Evolutionary conservation across 2,888 invertebrate species (phyloP).

Genomic region (Agonum fuliginosum): DNA sequence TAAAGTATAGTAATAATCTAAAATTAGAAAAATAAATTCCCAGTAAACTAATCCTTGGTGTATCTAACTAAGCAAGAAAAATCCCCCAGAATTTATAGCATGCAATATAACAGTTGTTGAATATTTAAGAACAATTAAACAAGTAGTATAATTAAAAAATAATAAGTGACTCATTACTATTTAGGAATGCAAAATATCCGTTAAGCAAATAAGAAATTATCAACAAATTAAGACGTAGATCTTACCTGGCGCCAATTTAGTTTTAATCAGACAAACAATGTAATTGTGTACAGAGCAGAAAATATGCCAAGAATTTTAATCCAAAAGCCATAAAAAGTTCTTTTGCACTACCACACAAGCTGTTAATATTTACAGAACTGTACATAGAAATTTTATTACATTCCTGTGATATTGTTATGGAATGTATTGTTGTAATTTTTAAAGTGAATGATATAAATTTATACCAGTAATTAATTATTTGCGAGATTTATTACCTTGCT

Average conservation of each 20-base stretch:
- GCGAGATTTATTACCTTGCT: no score
- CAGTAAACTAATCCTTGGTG: no score
- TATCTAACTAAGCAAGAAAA: neutral
- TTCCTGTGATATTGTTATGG: neutral
- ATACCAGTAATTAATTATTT: no score
- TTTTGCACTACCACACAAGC: neutral
- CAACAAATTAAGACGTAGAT: neutral
- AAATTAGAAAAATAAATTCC: no score
- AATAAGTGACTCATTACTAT: neutral
- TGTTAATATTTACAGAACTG: neutral
- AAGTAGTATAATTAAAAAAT: constrained; percentile 10
- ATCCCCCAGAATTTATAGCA: neutral
- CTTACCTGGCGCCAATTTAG: neutral
- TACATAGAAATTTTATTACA: neutral
- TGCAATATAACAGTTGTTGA: neutral
- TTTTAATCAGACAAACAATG: neutral
- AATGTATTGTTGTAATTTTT: neutral
- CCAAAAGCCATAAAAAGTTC: neutral
- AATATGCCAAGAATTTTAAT: constrained; percentile 23
- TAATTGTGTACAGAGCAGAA: neutral
- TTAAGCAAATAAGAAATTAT: neutral
- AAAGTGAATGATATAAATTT: neutral
- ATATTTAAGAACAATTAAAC: neutral
- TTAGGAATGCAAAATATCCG: constrained; percentile 1
- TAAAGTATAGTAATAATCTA: no score